phyloP scores from a whole-genome alignment of 2,113 vertebrate genomes.

The Ceratotherium simum region DNA sequence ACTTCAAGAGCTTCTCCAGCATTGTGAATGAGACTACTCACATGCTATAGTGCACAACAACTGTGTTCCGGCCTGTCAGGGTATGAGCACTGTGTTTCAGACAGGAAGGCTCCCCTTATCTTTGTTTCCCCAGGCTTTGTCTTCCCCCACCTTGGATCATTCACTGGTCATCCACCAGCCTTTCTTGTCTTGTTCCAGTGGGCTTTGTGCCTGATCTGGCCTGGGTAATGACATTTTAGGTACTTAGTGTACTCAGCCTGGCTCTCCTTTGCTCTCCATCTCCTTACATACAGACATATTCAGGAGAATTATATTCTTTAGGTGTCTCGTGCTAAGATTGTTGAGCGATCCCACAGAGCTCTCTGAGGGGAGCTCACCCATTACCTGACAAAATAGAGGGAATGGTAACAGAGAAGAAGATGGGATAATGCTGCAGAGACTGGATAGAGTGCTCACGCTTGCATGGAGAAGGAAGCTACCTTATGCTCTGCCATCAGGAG shows the following conservation, averaged over 20 bases:
- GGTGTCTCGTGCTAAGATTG: background rate
- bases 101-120: background rate
- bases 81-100: background rate
- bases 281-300: background rate
- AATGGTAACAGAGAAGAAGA: background rate
- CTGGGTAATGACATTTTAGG: background rate
- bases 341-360: background rate
- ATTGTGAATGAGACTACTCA: background rate
- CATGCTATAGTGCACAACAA: background rate
- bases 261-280: background rate
- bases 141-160: background rate
- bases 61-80: background rate
- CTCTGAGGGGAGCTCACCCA: background rate
- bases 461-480: background rate
- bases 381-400: slow-evolving; percentile 34
- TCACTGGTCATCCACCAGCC: background rate
- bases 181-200: background rate
- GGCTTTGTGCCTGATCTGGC: background rate
- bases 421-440: background rate
- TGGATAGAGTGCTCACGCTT: background rate
- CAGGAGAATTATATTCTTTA: slow-evolving; percentile 35
- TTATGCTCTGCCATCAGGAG: slow-evolving; percentile 57
- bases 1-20: background rate
- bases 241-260: background rate
- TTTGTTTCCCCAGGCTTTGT: background rate